phyloP scores from a whole-genome alignment of 2,113 vertebrate species.

The Istiophorus platypterus region DNA sequence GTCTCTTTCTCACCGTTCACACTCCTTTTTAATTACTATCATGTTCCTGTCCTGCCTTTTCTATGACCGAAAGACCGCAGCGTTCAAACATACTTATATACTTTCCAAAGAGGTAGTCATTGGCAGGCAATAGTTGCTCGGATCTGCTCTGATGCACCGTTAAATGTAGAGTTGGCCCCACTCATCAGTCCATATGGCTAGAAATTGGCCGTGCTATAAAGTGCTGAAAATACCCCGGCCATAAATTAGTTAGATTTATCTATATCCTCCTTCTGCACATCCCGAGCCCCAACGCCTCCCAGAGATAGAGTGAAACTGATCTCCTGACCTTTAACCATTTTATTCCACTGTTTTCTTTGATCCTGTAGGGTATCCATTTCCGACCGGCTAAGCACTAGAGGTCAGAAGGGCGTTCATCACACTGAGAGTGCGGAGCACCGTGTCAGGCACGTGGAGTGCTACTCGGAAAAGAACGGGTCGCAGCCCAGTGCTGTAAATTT shows the following conservation, averaged over 20 bases:
- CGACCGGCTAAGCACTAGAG: slow-evolving; percentile 46
- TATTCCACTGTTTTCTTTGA: slow-evolving; percentile 79
- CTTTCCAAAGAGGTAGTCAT: slow-evolving; percentile 39
- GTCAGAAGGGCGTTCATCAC: slow-evolving; percentile 30
- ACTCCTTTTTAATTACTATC: slow-evolving; percentile 51
- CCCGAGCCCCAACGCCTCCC: slow-evolving; percentile 54
- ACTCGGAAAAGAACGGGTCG: not conserved
- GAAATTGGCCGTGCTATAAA: slow-evolving; percentile 65
- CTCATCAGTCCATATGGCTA: slow-evolving; percentile 52
- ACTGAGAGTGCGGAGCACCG: slow-evolving; percentile 17
- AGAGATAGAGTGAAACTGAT: slow-evolving; percentile 73
- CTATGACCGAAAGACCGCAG: slow-evolving; percentile 9
- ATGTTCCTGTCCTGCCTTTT: slow-evolving; percentile 17
- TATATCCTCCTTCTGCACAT: slow-evolving; percentile 56
- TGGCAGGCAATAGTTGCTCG: slow-evolving; percentile 57
- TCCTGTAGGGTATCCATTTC: slow-evolving; percentile 69
- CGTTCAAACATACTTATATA: slow-evolving; percentile 8
- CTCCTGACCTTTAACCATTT: slow-evolving; percentile 78
- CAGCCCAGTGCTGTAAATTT: not conserved
- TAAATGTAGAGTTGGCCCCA: slow-evolving; percentile 35
- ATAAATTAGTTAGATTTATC: slow-evolving; percentile 80
- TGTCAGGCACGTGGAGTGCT: too few relatives aligned
- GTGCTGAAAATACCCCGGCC: slow-evolving; percentile 74
- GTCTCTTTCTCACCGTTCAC: slow-evolving; percentile 19
- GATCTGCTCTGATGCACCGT: slow-evolving; percentile 61